Evolutionary conservation across 2,888 invertebrate species (phyloP), one percentile per base, ranked within the genome.

Genomic region (Metacarcinus magister): DNA sequence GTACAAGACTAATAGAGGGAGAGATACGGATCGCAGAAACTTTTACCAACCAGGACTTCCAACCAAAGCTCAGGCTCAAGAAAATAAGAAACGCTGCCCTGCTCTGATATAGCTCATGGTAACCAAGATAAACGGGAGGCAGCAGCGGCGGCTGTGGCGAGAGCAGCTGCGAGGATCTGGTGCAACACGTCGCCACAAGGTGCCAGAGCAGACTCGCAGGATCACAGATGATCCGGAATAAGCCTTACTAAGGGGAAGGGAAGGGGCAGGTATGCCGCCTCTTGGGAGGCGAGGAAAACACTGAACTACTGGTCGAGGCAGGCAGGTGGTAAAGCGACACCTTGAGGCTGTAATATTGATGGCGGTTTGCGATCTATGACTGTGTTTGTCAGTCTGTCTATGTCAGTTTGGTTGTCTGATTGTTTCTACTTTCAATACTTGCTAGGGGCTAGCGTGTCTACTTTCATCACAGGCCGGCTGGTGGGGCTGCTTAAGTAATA

Each of bases 1-100:
- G 75, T 82, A 82, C 75, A 82, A 82, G 75, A 28, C 28, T 82
- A 82, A 82, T 28, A 28, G 28, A 28, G 23, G 28, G n/a, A 32
- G 28, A 82, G 75, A 82, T 82, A 82, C 28, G 75, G 75, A 82
- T 28, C 75, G 28, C 75, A 82, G 75, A 82, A 82, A 10, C 8
- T 82, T 82, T 82, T 28, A n/a, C n/a, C 8, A 10, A 28, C 75
- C n/a, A 32, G 32, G 10, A n/a, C 8, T 82, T 7, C 75, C 75
- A 82, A 82, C 75, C 75, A 82, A 82, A 82, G 75, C 75, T 82
- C n/a, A n/a, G 75, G 75, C 75, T 82, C 75, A 82, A 2, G 75
- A 82, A 82, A 82, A 82, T 82, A 82, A 82, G 28, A 82, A 32
- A 82, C 75, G 75, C 75, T 10, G 8, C 75, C 28, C 75, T 82